Evolutionary conservation across 2,113 vertebrate species (phyloP), one percentile per base, ranked within the genome.

Genomic region (Pao palembangensis): DNA sequence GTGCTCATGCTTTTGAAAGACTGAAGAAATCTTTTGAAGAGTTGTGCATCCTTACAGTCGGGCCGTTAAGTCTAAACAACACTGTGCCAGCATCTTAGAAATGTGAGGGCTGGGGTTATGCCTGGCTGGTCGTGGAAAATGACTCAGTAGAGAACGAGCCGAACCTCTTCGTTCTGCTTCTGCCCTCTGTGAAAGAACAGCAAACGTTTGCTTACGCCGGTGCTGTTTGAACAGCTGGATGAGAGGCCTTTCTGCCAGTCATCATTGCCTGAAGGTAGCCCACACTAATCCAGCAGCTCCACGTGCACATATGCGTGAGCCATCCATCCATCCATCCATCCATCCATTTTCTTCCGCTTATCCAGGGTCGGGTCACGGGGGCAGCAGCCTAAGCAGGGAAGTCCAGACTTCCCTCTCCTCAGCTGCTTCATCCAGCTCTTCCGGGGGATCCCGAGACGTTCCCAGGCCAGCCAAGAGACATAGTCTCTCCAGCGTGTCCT

Each of bases 161-260:
- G 41, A 51, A 21, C 12, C 57, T 41, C 16, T 42, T 46, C 23
- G 62, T 23, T 65, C 53, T 41, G 3, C 23, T 6, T 20, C 61
- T 28, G 19, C 21, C 61, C 73, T 64, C 38, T n/a, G 58, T 31
- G 55, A 61, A 57, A 38, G 17, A 58, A 71, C 54, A 78, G 17
- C 61, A 53, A 69, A 72, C 71, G 60, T 81, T 80, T 77, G 73
- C 47, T 64, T 66, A 51, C 3, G 64, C 70, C 34, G 55, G 56
- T 55, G 62, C 58, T 75, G 64, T 82, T 81, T 80, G 71, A 76
- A 71, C 76, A 82, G 75, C 76, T 38, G 52, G 75, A 76, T 38
- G 52, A 21, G 18, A 61, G 64, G 10, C 56, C 14, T 55, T 51
- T 38, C 59, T 34, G 49, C 67, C 62, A 53, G 41, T 70, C 43